Conservation (phyloP, 2,888 invertebrate species). For the Diplazon laetatorius region DNA sequence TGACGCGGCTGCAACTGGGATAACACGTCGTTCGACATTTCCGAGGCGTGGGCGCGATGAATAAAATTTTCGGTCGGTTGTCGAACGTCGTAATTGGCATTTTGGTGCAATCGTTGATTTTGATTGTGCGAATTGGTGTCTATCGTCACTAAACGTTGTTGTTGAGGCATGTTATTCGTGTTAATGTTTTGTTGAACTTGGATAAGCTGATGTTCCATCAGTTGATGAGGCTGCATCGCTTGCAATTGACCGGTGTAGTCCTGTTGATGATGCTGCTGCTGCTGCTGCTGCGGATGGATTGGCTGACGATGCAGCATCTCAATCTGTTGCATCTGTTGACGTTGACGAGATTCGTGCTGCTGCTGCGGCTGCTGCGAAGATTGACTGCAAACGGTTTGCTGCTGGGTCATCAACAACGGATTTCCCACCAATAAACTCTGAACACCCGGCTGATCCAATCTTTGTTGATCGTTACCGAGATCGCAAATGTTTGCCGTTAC, state of each 20-base stretch:
- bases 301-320: slow-evolving; percentile 65
- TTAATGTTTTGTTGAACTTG: slow-evolving; percentile 67
- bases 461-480: slow-evolving; percentile 75
- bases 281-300: slow-evolving; percentile 75
- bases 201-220: slow-evolving; percentile 71
- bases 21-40: slow-evolving; percentile 72
- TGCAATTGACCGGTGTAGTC: slow-evolving; percentile 77
- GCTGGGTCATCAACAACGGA: slow-evolving; percentile 79
- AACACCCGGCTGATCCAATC: slow-evolving; percentile 77
- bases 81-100: slow-evolving; percentile 70
- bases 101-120: slow-evolving; percentile 69
- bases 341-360: slow-evolving; percentile 76
- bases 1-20: slow-evolving; percentile 77
- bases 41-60: slow-evolving; percentile 75
- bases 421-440: slow-evolving; percentile 79
- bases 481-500: slow-evolving; percentile 73
- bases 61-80: slow-evolving; percentile 73
- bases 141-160: slow-evolving; percentile 63
- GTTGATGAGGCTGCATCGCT: slow-evolving; percentile 76
- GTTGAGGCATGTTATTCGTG: slow-evolving; percentile 66
- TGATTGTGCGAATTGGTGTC: slow-evolving; percentile 51
- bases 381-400: slow-evolving; percentile 60
- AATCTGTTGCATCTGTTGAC: slow-evolving; percentile 72
- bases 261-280: slow-evolving; percentile 77
- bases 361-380: slow-evolving; percentile 72